A percentile compares a stretch with the other conserved stretches of the same genome.
phyloP scores from a whole-genome alignment of 2,113 vertebrate species.

The Syngnathus floridae region DNA sequence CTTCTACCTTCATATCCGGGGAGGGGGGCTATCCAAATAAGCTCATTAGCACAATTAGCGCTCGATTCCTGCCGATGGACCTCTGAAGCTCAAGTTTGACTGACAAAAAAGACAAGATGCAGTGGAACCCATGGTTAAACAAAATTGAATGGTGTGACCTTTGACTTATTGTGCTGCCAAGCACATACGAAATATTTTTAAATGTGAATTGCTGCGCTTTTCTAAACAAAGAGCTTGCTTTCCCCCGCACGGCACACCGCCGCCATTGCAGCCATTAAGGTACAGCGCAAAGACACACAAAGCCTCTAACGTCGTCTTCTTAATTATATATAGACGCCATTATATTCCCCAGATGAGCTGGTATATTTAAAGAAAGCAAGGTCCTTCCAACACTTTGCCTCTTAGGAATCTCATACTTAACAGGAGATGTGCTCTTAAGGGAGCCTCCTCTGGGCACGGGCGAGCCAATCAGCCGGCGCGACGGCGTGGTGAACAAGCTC shows the following conservation, averaged over 20 bases:
- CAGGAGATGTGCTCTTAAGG: constrained; percentile 63
- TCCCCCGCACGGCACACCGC: not conserved
- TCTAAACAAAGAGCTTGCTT: constrained; percentile 42
- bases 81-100: constrained; percentile 35
- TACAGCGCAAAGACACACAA: constrained; percentile 53
- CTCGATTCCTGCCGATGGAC: constrained; percentile 51
- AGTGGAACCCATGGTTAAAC: not conserved
- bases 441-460: constrained; percentile 52
- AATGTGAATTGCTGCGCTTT: constrained; percentile 39
- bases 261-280: constrained; percentile 44
- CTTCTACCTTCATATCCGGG: constrained; percentile 41
- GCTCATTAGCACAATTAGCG: constrained; percentile 69
- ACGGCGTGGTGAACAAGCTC: constrained; percentile 12
- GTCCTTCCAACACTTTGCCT: constrained; percentile 61
- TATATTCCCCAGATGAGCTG: constrained; percentile 56
- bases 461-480: constrained; percentile 42
- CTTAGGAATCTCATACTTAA: constrained; percentile 68
- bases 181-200: constrained; percentile 21
- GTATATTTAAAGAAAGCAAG: constrained; percentile 67
- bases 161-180: constrained; percentile 7
- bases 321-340: constrained; percentile 69
- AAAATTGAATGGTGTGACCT: not conserved
- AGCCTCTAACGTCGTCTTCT: constrained; percentile 47
- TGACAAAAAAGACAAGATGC: not conserved
- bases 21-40: constrained; percentile 56